phyloP scores from a whole-genome alignment of 2,888 invertebrate genomes.

The Euclidia mi region DNA sequence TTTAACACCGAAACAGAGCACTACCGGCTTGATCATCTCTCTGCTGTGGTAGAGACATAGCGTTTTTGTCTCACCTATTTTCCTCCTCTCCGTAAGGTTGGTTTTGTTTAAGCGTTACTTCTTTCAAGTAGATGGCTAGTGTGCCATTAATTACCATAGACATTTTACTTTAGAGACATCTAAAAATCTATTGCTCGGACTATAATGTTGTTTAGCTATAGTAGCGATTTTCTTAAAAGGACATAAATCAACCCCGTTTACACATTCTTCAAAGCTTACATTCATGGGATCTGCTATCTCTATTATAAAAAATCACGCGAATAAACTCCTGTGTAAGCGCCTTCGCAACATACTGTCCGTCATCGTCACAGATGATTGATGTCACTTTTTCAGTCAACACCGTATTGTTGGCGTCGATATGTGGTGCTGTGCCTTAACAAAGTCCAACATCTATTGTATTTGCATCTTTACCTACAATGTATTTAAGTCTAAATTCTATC shows the following conservation, averaged over 20 bases:
- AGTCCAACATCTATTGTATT: slow-evolving; percentile 1
- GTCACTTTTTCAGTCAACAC: slow-evolving; percentile 78
- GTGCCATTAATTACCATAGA: too few species aligned
- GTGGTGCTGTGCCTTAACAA: slow-evolving; percentile 67
- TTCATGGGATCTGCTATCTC: slow-evolving; percentile 34
- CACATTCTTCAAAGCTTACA: slow-evolving; percentile 30
- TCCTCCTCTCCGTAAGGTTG: too few species aligned
- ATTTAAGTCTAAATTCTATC: slow-evolving; percentile 39
- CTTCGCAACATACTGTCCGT: slow-evolving; percentile 68
- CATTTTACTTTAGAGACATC: too few species aligned
- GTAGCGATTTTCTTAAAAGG: slow-evolving; percentile 12
- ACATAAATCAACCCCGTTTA: slow-evolving; percentile 42
- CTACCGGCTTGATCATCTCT: too few species aligned
- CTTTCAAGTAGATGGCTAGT: too few species aligned
- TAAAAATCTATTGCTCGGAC: background rate
- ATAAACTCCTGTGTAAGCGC: slow-evolving; percentile 45
- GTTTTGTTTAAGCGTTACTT: too few species aligned
- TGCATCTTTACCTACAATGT: background rate
- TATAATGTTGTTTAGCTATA: background rate
- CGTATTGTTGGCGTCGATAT: slow-evolving; percentile 63
- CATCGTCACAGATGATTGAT: slow-evolving; percentile 86
- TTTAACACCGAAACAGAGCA: too few species aligned
- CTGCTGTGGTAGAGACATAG: too few species aligned
- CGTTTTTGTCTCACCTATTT: too few species aligned
- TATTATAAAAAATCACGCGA: slow-evolving; percentile 47